These are phyloP conservation scores for Gallinago paraguaiae DNA, from an alignment of 2,113 vertebrate species.

Conservation along the genomic window DNA sequence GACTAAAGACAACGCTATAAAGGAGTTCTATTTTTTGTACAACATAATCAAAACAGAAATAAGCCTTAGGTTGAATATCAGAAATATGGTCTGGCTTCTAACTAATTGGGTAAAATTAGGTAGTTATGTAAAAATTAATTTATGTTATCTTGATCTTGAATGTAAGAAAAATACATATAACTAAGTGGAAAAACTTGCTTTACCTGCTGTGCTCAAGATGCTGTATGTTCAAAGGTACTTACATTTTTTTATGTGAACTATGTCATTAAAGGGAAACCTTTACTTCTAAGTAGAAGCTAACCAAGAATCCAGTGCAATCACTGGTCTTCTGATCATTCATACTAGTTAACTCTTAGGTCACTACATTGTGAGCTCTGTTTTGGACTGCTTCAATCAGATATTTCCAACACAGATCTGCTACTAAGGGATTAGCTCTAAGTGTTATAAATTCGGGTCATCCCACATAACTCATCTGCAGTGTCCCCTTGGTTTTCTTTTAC, in stretches of 20 bases:
- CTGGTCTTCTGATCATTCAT: neutral
- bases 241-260: fast-evolving
- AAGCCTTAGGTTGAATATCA: neutral
- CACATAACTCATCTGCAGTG: neutral
- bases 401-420: neutral
- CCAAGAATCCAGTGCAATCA: neutral
- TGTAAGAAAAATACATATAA: neutral
- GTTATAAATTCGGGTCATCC: neutral
- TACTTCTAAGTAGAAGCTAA: neutral
- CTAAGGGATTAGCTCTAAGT: neutral
- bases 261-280: neutral
- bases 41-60: neutral
- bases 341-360: neutral
- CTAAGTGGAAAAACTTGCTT: neutral
- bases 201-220: neutral
- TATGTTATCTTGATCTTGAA: neutral
- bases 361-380: neutral
- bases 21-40: neutral
- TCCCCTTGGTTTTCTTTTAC: neutral
- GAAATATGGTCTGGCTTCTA: neutral
- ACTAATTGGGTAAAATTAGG: neutral
- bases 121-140: neutral
- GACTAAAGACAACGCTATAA: neutral
- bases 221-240: neutral
- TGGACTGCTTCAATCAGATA: neutral